A percentile compares a stretch with the other conserved stretches of the same genome.
These are phyloP conservation scores for Danio albolineatus DNA, from an alignment of 2,797 vertebrate species.

Conservation along the genomic window DNA sequence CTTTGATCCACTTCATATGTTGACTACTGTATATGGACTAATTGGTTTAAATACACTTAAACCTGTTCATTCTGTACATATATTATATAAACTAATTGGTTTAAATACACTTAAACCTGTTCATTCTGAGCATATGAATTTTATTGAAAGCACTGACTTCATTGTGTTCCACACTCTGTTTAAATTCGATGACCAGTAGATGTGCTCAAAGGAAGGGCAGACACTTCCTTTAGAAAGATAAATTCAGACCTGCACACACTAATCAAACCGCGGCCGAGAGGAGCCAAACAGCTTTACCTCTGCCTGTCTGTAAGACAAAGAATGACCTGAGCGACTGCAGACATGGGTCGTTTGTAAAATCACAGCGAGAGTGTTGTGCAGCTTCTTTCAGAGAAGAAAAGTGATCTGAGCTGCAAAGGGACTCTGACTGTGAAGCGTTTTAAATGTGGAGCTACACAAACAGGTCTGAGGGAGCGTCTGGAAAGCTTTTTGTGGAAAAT, in stretches of 20 bases:
- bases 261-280: constrained; percentile 35
- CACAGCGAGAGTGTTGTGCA: not conserved
- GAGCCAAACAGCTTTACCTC: constrained; percentile 26
- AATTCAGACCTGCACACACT: constrained; percentile 20
- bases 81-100: no score
- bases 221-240: constrained; percentile 6
- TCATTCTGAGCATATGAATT: not conserved
- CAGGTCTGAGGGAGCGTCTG: not conserved
- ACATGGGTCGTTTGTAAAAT: constrained; percentile 39
- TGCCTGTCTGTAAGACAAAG: constrained; percentile 38
- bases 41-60: not conserved
- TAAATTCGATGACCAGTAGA: constrained; percentile 7
- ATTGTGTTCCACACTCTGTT: not conserved
- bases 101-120: not conserved
- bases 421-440: not conserved
- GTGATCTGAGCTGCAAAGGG: not conserved
- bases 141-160: not conserved
- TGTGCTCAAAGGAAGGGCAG: not conserved
- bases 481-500: not conserved
- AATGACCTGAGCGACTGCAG: constrained; percentile 24
- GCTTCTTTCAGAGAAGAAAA: constrained; percentile 25
- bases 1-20: no score
- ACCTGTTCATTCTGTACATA: not conserved
- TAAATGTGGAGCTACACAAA: not conserved
- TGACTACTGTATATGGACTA: no score